Conservation (phyloP, 2,888 invertebrate species). For the Congeria kusceri region DNA sequence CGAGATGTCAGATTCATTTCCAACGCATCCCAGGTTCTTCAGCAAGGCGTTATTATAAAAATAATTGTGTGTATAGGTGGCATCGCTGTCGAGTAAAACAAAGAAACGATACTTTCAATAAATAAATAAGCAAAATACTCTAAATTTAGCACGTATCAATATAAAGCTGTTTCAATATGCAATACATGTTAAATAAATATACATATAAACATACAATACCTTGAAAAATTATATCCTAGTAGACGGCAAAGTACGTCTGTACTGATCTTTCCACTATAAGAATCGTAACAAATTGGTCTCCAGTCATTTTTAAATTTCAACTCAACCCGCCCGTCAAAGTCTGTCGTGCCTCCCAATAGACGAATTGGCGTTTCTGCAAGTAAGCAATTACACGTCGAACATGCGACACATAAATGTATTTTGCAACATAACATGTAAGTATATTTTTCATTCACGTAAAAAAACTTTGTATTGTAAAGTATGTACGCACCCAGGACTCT, state of each 20-base stretch:
- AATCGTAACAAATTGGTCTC: not conserved
- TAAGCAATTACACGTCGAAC: not conserved
- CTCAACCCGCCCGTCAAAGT: constrained; percentile 26
- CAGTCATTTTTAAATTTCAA: not conserved
- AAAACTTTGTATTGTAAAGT: no score
- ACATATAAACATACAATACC: not conserved
- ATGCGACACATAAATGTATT: no score
- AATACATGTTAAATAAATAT: not conserved
- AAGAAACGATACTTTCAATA: not conserved
- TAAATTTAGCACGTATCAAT: no score
- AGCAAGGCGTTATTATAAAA: not conserved
- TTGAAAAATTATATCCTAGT: constrained; percentile 26
- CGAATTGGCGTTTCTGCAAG: constrained; percentile 26
- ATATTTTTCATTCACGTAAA: no score
- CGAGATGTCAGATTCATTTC: not conserved
- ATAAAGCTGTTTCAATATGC: no score
- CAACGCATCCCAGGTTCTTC: not conserved
- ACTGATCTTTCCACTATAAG: not conserved
- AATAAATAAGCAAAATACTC: not conserved
- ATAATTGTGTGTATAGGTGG: not conserved
- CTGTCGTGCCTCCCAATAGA: constrained; percentile 14
- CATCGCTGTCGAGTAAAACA: no score
- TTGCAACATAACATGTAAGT: not conserved
- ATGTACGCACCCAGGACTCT: not conserved
- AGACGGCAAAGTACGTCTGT: constrained; percentile 22